Conservation (phyloP, 2,888 invertebrate species). For the Epistrophe grossulariae region DNA sequence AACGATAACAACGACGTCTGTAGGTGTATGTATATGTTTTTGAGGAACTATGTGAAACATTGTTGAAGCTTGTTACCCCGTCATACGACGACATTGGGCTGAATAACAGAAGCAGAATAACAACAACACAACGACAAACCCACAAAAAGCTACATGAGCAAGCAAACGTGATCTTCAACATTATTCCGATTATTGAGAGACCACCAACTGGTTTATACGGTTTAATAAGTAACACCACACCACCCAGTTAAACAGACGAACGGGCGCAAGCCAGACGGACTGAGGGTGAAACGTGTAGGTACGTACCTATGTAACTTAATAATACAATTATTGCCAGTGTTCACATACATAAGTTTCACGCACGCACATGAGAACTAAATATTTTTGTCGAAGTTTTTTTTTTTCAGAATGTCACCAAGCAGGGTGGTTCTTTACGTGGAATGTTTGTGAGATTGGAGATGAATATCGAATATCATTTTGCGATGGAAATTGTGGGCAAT, state of each 20-base stretch:
- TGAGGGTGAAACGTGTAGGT: slow-evolving; percentile 23
- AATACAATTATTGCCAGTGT: slow-evolving; percentile 52
- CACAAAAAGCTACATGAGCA: slow-evolving; percentile 39
- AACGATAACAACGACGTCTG: neutral
- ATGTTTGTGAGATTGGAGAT: neutral
- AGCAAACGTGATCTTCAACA: slow-evolving; percentile 61
- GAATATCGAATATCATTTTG: neutral
- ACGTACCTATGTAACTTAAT: slow-evolving; percentile 24
- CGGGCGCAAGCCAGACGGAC: slow-evolving; percentile 19
- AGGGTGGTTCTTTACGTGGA: slow-evolving; percentile 7
- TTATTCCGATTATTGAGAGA: slow-evolving; percentile 57
- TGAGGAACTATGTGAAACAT: slow-evolving; percentile 7
- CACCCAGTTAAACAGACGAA: slow-evolving; percentile 16
- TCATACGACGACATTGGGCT: slow-evolving; percentile 40
- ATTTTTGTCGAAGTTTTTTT: neutral
- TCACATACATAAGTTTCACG: slow-evolving; percentile 41
- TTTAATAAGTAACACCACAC: slow-evolving; percentile 50
- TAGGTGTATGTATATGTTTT: neutral
- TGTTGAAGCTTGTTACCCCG: slow-evolving; percentile 42
- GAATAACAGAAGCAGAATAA: slow-evolving; percentile 38
- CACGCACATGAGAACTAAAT: slow-evolving; percentile 45
- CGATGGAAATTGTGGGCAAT: neutral
- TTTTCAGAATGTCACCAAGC: slow-evolving; percentile 33
- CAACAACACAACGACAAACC: slow-evolving; percentile 19
- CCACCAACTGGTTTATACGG: slow-evolving; percentile 69